phyloP scores from a whole-genome alignment of 2,888 invertebrate genomes.

The Ganaspis brasiliensis region DNA sequence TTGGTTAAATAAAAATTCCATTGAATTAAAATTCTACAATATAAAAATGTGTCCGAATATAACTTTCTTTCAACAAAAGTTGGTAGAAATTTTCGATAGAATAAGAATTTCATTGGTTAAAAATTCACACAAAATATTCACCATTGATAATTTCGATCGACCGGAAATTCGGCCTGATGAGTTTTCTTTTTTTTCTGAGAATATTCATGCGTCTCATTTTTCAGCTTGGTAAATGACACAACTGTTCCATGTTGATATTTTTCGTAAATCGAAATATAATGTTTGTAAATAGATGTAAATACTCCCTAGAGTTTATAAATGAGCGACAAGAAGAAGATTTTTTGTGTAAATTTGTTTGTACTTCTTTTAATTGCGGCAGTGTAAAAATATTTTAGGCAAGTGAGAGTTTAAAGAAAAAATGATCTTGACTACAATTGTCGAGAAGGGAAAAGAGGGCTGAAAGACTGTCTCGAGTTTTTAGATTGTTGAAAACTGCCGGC shows the following conservation, averaged over 20 bases:
- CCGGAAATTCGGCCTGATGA: too few relatives aligned
- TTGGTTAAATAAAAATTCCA: too few relatives aligned
- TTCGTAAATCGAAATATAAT: slow-evolving; percentile 68
- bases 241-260: slow-evolving; percentile 73
- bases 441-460: slow-evolving; percentile 50
- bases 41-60: too few relatives aligned
- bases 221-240: slow-evolving; percentile 46
- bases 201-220: too few relatives aligned
- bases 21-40: too few relatives aligned
- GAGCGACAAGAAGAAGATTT: slow-evolving; percentile 71
- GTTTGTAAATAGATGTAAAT: slow-evolving; percentile 78
- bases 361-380: slow-evolving; percentile 69
- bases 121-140: too few relatives aligned
- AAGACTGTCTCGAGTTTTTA: slow-evolving; percentile 34
- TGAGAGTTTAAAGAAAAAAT: slow-evolving; percentile 17
- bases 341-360: slow-evolving; percentile 78
- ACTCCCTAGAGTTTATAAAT: slow-evolving; percentile 75
- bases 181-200: slow-evolving; percentile 57
- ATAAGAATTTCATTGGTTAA: too few relatives aligned
- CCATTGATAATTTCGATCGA: too few relatives aligned
- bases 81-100: too few relatives aligned
- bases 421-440: neutral
- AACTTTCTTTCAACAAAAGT: too few relatives aligned
- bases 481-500: slow-evolving; percentile 61
- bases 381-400: slow-evolving; percentile 43